phyloP scores from a whole-genome alignment of 1,140 invertebrate genomes.

The Ceratosolen fusciceps region DNA sequence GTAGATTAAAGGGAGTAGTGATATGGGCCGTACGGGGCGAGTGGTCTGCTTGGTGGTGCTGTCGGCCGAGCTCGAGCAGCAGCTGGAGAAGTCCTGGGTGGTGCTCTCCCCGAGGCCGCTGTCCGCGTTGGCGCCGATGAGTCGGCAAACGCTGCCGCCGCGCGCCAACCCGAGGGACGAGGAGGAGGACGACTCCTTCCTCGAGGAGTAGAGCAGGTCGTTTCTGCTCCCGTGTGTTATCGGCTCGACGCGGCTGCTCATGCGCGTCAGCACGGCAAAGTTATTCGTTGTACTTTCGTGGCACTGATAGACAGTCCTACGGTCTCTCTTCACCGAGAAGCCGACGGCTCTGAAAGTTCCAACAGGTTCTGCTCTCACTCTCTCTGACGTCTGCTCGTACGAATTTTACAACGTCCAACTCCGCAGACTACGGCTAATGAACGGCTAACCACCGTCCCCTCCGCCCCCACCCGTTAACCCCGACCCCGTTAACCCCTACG shows the following conservation, averaged over 20 bases:
- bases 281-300: conserved; percentile 29
- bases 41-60: conserved; percentile 67
- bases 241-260: conserved; percentile 57
- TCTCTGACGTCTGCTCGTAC: no score
- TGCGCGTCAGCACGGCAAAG: conserved; percentile 18
- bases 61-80: conserved; percentile 70
- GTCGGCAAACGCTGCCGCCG: conserved; percentile 32
- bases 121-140: conserved; percentile 66
- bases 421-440: no score
- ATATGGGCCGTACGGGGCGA: conserved; percentile 64
- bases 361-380: conserved; percentile 59
- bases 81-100: conserved; percentile 71
- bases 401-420: no score
- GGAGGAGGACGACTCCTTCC: conserved; percentile 32
- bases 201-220: conserved; percentile 53
- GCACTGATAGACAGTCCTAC: conserved; percentile 64
- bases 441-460: no score
- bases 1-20: background rate
- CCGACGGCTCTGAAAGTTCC: conserved; percentile 69
- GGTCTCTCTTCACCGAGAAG: conserved; percentile 68
- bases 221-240: conserved; percentile 59
- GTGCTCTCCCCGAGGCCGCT: conserved; percentile 70
- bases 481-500: background rate
- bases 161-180: conserved; percentile 25
- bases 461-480: no score